Evolutionary conservation across 2,113 vertebrate species (phyloP).

Genomic region (Eudyptes chrysolophus): DNA sequence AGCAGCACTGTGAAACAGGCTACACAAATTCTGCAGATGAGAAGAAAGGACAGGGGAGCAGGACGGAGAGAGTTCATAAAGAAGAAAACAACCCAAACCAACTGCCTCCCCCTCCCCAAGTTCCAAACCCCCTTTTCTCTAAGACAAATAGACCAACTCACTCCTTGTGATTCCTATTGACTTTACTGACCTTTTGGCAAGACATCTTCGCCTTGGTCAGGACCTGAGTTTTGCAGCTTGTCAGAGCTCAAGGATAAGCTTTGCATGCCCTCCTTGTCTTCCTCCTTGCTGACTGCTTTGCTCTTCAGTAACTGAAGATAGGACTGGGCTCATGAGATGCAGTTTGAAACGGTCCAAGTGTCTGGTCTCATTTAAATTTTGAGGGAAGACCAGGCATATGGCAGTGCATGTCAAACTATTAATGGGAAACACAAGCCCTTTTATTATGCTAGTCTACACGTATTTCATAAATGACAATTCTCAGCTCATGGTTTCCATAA

Average conservation of each 20-base stretch:
- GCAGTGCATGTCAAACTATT: neutral
- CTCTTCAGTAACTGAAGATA: neutral
- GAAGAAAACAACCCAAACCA: neutral
- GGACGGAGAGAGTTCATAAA: neutral
- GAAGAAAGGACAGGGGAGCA: neutral
- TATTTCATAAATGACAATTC: neutral
- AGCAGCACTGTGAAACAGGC: neutral
- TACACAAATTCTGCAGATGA: neutral
- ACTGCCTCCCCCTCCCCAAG: rapidly evolving
- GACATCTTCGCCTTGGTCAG: neutral
- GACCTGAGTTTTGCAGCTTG: neutral
- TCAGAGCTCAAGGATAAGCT: neutral
- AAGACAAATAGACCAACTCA: neutral
- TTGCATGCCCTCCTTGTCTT: neutral
- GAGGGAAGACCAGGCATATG: neutral
- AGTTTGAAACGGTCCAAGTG: neutral
- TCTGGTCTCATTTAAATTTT: neutral
- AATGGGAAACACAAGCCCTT: neutral
- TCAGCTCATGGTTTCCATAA: neutral
- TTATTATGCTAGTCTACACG: rapidly evolving
- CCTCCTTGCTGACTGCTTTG: neutral
- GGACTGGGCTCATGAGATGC: neutral
- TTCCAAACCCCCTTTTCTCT: neutral
- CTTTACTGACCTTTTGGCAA: neutral
- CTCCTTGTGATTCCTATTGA: neutral